Base-by-base conservation (phyloP, 2,797 vertebrate species). In the Acropternis orthonyx region DNA sequence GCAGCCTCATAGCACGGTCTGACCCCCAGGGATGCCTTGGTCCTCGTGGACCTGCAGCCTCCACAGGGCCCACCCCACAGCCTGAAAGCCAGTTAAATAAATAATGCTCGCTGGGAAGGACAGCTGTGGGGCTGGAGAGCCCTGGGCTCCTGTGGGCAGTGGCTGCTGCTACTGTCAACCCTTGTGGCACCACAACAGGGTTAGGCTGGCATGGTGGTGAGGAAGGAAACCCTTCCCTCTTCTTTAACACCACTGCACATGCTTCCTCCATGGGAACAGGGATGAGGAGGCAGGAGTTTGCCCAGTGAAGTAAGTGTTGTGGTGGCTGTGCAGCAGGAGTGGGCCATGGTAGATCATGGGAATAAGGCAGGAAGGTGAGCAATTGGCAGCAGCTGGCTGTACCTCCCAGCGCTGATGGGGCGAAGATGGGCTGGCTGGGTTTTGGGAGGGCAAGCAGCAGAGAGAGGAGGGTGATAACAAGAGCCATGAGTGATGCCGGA, bases 331-430 rank as follows among this genome's bases (percentile, higher is more conserved):
- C 90, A 63, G 94, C 89, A 54, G 93, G 83, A 69, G 85, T 49
- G 7, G 46, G 17, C 73, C 15, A 24, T 71, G 95, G 96, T 62
- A 65, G 83, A 96, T 58, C 55, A 91, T 32, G 20, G 77, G 85
- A 75, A 91, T 84, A 71, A 96, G 80, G 74, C 18, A 28, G 46
- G 67, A 93, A 63, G 83, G 92, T 77, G 67, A 88, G 95, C 94
- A 46, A 65, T 52, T 43, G 46, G 91, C 54, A 68, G 89, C 82
- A 87, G 32, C 71, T 0, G 6, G 88, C 85, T 8, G 89, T 97
- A 97, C 94, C 96, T 97, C 91, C 85, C 18, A 1, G 90, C 54
- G 72, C 87, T 92, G 97, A 91, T 65, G 95, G 93, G 92, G 81
- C 94, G 81, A 68, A 80, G 92, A 90, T 86, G 96, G 93, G 91